phyloP scores from a whole-genome alignment of 1,140 invertebrate genomes.

The Dendroctonus ponderosae region DNA sequence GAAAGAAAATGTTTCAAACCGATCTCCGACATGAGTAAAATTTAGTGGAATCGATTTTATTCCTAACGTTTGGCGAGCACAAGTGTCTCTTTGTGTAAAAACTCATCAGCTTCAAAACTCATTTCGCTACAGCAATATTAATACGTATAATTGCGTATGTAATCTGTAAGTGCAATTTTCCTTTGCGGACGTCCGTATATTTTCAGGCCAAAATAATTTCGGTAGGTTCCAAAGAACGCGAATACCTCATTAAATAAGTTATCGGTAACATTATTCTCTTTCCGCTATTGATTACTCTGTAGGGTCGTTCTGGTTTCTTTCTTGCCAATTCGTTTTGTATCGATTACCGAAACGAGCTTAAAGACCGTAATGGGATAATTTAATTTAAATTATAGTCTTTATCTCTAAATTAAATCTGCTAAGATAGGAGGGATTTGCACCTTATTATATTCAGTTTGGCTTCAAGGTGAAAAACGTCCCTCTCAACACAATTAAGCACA shows the following conservation, averaged over 20 bases:
- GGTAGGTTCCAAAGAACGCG: slow-evolving; percentile 19
- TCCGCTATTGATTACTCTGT: slow-evolving; percentile 26
- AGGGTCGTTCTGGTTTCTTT: slow-evolving; percentile 27
- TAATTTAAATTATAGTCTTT: slow-evolving; percentile 32
- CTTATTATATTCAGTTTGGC: slow-evolving; percentile 19
- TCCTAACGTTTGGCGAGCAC: too few species aligned
- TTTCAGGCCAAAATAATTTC: slow-evolving; percentile 3
- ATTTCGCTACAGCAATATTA: too few species aligned
- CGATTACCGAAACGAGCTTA: slow-evolving; percentile 29
- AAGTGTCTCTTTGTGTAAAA: too few species aligned
- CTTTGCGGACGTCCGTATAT: too few species aligned
- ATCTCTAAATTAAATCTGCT: slow-evolving; percentile 24
- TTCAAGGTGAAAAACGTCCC: background rate
- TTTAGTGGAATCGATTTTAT: too few species aligned
- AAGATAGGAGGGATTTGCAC: slow-evolving; percentile 16
- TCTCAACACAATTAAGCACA: too few species aligned
- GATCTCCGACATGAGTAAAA: too few species aligned
- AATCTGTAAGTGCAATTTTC: too few species aligned
- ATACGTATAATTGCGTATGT: too few species aligned
- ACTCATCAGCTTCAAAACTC: too few species aligned
- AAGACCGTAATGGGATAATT: slow-evolving; percentile 21
- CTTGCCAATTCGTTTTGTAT: slow-evolving; percentile 31
- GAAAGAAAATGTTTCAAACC: too few species aligned
- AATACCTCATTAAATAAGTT: slow-evolving; percentile 32
- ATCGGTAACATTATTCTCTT: slow-evolving; percentile 31